These are phyloP conservation scores for Aphrocallistes beatrix DNA, from an alignment of 37 sponge, comb jelly and placozoan genomes.

Conservation along the genomic window DNA sequence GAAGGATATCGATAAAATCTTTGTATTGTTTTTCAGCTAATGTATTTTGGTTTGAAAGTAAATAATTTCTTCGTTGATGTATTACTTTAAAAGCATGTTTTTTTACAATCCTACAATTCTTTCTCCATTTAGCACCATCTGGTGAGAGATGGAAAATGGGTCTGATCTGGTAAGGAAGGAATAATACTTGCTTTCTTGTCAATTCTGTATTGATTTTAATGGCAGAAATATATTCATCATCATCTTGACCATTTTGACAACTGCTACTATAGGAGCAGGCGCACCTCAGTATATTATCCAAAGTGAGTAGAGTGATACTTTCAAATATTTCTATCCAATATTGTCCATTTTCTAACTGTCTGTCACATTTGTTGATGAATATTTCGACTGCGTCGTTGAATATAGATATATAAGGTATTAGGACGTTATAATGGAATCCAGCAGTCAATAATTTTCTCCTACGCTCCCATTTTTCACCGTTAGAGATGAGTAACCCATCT, in stretches of 20 bases:
- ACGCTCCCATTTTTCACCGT: conserved; percentile 55
- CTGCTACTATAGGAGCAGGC: conserved; percentile 50
- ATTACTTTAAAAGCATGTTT: conserved; percentile 30
- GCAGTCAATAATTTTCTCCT: conserved; percentile 60
- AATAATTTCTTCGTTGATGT: conserved; percentile 18
- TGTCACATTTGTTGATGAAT: conserved; percentile 21
- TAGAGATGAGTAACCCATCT: conserved; percentile 52
- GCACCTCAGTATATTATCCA: conserved; percentile 62
- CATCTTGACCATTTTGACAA: conserved; percentile 36
- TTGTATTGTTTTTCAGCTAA: background rate
- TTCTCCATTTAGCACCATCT: conserved; percentile 24
- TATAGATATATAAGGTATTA: conserved; percentile 54
- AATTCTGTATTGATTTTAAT: background rate
- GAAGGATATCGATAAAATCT: conserved; percentile 5
- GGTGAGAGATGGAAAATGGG: conserved; percentile 36
- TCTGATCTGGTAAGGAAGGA: conserved; percentile 26
- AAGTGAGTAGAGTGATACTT: conserved; percentile 27
- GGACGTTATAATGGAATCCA: conserved; percentile 67
- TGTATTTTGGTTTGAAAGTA: background rate
- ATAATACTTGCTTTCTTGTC: background rate
- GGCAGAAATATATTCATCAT: background rate
- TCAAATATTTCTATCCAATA: conserved; percentile 39
- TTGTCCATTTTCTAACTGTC: background rate
- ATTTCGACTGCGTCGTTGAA: conserved; percentile 36
- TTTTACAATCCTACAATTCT: conserved; percentile 33